Base-by-base conservation (phyloP, 2,113 vertebrate genomes). In the Otolemur garnettii region DNA sequence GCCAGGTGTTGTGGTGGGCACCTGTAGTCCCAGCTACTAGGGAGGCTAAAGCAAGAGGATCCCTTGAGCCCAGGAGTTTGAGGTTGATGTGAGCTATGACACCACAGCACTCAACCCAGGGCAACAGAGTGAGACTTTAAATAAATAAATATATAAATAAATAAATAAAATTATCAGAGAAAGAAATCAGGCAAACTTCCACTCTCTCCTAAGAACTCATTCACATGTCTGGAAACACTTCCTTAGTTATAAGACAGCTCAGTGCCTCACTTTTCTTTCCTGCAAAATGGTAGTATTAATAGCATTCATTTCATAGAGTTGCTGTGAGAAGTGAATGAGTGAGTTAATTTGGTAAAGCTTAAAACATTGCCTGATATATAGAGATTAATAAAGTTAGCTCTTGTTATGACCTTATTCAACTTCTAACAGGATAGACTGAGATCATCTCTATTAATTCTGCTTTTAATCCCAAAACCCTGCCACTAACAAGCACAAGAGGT, bases 351-450 rank as follows among this genome's bases (percentile, higher is more conserved):
- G 30, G 38, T 75, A 60, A 60, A 80, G 74, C 7, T 50, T 86
- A 59, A 66, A 79, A 86, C 24, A 85, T n/a, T n/a, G 4, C n/a
- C 72, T 86, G 35, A 79, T 45, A 75, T 86, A 77, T 7, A 83
- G 64, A 86, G 45, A 81, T 42, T 38, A 86, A 50, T 53, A 90
- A 74, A 59, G 4, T 75, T 35, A 95, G 42, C 19, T 89, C 33
- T 87, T 66, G 17, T 57, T 60, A 75, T 81, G 50, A 69, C 42
- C 66, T 69, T 68, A 69, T 87, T 81, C 50, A 42, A 2, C 75
- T 87, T 82, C 74, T 68, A 86, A 45, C 88, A 45, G 72, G 53
- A 38, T 38, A 83, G 93, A 82, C 72, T 38, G 78, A 90, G 22
- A 79, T 79, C 14, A 50, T 80, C n/a, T 93, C 72, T 72, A 17